Base-by-base conservation (phyloP, 2,888 invertebrate genomes). In the Lepidonotus clava region DNA sequence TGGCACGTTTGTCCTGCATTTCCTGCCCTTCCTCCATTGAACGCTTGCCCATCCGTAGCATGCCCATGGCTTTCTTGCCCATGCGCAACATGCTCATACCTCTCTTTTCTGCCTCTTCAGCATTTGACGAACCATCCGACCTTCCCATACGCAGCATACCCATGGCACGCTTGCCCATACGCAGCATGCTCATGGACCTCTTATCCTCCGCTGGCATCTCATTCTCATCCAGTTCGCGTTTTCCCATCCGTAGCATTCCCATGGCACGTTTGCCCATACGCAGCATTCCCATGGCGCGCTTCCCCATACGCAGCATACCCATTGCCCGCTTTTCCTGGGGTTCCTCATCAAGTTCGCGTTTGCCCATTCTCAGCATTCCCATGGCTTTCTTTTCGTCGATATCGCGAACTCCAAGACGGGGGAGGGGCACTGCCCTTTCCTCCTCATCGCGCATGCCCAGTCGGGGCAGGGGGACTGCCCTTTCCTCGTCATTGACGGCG, bases 151-250 rank as follows among this genome's bases (percentile, higher is more conserved):
- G 88, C 11, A 92, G 89, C 92, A 92, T 92, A 32, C 89, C 89
- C 88, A 91, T 90, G 76, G 91, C 90, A 21, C 92, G 89, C 88
- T 92, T 92, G 41, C 91, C 92, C 38, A 92, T 88, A 66, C 92
- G 89, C 36, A 92, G 89, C 90, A 92, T 91, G 56, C 90, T 88
- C 88, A 92, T 90, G 46, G 91, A 90, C 41, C 92, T 88, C 86
- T 92, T 92, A n/a, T 89, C 90, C 32, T 85, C 41, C 38, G 28
- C 77, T 14, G 28, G 28, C 53, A 8, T 8, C 40, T 71, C 71
- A 71, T 86, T 67, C 36, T 85, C 51, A 46, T n/a, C 51, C 1
- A 86, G 36, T 36, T 61, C 77, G 14, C 89, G 86, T 67, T 89
- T 89, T 53, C 89, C 89, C 88, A 89, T 89, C 18, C 89, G 83